Evolutionary conservation across 2,797 vertebrate genomes (phyloP).

Genomic region (Scolopax rusticola): DNA sequence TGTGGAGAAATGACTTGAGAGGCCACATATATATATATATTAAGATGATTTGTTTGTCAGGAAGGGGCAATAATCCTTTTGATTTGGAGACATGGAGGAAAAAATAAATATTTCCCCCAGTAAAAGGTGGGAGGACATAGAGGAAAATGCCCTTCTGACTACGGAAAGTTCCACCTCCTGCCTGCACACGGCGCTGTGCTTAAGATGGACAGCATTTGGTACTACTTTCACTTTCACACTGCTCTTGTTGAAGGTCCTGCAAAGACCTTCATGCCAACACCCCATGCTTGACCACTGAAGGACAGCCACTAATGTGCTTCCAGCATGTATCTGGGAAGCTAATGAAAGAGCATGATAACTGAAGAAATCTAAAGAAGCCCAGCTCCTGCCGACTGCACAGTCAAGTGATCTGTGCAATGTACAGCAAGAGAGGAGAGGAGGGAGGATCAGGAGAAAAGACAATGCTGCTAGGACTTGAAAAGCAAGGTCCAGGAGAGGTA

Average conservation of each 20-base stretch:
- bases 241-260: not conserved
- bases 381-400: not conserved
- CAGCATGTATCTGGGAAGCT: not conserved
- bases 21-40: not conserved
- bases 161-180: not conserved
- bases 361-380: not conserved
- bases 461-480: not conserved
- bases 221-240: not conserved
- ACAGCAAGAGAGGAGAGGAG: not conserved
- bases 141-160: not conserved
- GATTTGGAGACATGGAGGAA: not conserved
- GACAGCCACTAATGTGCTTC: not conserved
- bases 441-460: not conserved
- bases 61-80: not conserved
- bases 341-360: not conserved
- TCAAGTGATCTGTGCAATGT: not conserved
- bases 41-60: not conserved
- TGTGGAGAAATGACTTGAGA: not conserved
- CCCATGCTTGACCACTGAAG: not conserved
- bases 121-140: not conserved
- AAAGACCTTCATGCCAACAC: not conserved
- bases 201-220: not conserved
- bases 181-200: accelerated
- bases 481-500: not conserved
- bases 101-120: not conserved